phyloP scores from a whole-genome alignment of 2,888 invertebrate genomes.

The Malacosoma neustria region DNA sequence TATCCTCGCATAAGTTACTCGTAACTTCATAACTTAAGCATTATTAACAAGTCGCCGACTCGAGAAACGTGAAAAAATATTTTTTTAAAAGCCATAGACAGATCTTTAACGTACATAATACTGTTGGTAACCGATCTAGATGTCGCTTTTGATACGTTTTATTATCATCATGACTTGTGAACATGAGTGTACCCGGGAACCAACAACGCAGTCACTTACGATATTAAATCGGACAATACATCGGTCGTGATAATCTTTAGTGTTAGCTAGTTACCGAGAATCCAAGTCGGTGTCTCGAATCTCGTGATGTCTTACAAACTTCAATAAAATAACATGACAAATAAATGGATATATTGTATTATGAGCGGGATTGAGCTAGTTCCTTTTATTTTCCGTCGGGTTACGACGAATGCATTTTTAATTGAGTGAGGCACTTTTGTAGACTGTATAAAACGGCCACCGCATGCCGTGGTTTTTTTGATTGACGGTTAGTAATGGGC shows the following conservation, averaged over 20 bases:
- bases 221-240: conserved; percentile 60
- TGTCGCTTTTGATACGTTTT: too few species aligned
- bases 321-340: conserved; percentile 71
- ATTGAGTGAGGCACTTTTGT: conserved; percentile 73
- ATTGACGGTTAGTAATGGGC: conserved; percentile 73
- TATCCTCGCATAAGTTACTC: too few species aligned
- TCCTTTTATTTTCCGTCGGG: conserved; percentile 61
- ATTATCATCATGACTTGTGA: too few species aligned
- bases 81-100: too few species aligned
- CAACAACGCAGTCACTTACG: conserved; percentile 49
- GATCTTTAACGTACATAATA: too few species aligned
- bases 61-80: too few species aligned
- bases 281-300: conserved; percentile 34
- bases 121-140: too few species aligned
- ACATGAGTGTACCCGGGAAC: conserved; percentile 31
- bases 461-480: conserved; percentile 65
- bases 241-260: conserved; percentile 54
- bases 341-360: conserved; percentile 75
- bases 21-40: too few species aligned
- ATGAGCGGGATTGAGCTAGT: conserved; percentile 57
- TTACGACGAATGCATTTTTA: conserved; percentile 74
- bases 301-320: conserved; percentile 40
- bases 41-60: too few species aligned
- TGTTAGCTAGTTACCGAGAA: conserved; percentile 59
- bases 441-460: conserved; percentile 71